These are phyloP conservation scores for Limnothrissa miodon DNA, from an alignment of 2,113 vertebrate species.

Conservation along the genomic window DNA sequence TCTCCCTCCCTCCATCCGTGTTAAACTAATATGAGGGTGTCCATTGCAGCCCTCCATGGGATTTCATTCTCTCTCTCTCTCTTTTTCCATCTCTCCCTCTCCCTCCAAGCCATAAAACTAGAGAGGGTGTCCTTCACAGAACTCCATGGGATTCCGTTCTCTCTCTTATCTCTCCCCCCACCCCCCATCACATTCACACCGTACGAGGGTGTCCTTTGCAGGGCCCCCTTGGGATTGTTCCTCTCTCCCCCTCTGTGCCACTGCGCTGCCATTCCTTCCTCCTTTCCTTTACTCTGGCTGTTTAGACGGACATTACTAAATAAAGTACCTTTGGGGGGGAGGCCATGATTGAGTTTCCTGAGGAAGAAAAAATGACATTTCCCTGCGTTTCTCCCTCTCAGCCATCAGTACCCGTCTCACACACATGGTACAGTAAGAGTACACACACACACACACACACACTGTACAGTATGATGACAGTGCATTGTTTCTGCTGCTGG, in stretches of 20 bases:
- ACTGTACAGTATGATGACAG: background rate
- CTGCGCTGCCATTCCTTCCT: conserved; percentile 13
- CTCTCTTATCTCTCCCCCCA: conserved; percentile 14
- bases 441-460: background rate
- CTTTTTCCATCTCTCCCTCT: conserved; percentile 22
- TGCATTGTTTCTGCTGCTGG: background rate
- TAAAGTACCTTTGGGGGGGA: background rate
- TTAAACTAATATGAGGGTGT: too few species aligned
- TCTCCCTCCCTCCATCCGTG: background rate
- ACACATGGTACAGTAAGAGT: too few species aligned
- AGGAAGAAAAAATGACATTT: background rate
- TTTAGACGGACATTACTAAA: background rate
- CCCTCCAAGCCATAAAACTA: background rate
- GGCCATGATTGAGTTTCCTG: background rate
- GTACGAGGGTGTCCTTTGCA: too few species aligned
- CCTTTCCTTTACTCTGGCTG: background rate
- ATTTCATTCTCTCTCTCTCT: conserved; percentile 26
- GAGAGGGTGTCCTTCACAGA: too few species aligned
- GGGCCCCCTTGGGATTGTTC: conserved; percentile 6
- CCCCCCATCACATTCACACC: too few species aligned
- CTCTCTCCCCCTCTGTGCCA: conserved; percentile 7
- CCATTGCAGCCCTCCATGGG: too few species aligned
- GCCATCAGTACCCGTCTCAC: background rate
- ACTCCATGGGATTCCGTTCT: background rate
- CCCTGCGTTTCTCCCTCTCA: background rate